Evolutionary conservation across 2,888 invertebrate species (phyloP).

Genomic region (Dendrolimus houi): DNA sequence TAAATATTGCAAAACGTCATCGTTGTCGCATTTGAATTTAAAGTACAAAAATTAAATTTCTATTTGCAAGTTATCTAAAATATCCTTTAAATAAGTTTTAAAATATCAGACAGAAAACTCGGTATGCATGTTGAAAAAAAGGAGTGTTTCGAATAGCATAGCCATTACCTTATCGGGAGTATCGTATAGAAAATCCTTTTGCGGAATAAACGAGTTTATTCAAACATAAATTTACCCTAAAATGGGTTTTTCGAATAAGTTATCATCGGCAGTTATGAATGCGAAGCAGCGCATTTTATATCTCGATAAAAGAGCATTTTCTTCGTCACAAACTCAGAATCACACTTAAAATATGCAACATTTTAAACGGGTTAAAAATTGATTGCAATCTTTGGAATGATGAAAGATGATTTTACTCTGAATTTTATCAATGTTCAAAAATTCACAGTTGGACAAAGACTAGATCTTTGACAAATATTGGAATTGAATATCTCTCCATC

Average conservation of each 20-base stretch:
- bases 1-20: too few species aligned
- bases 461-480: too few species aligned
- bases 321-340: slow-evolving; percentile 2
- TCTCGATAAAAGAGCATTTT: slow-evolving; percentile 37
- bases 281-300: slow-evolving; percentile 49
- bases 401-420: too few species aligned
- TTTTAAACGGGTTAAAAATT: neutral
- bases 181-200: slow-evolving; percentile 41
- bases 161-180: slow-evolving; percentile 31
- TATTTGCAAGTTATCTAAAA: too few species aligned
- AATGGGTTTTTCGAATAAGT: slow-evolving; percentile 61
- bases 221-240: slow-evolving; percentile 55
- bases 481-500: too few species aligned
- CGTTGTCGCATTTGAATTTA: too few species aligned
- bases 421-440: too few species aligned
- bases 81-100: too few species aligned
- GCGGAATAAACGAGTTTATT: slow-evolving; percentile 58
- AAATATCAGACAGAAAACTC: too few species aligned
- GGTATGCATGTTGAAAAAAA: slow-evolving; percentile 7
- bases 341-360: neutral
- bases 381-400: neutral
- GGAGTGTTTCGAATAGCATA: slow-evolving; percentile 18
- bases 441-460: too few species aligned
- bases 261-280: slow-evolving; percentile 59
- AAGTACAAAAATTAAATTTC: too few species aligned